Conservation (phyloP, 2,888 invertebrate genomes). For the Phyllotreta cruciferae region DNA sequence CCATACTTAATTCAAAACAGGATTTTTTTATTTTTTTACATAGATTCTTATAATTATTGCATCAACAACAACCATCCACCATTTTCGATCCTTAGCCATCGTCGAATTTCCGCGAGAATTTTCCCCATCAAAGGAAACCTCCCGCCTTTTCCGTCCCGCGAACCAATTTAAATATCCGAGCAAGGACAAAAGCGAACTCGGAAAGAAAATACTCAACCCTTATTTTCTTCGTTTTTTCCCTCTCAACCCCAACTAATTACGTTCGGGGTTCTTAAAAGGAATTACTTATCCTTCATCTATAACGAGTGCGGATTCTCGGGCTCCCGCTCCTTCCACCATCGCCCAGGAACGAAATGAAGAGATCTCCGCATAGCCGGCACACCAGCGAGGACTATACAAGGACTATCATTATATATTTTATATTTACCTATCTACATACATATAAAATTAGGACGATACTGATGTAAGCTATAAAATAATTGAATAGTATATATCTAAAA, state of each 20-base stretch:
- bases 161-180: slow-evolving; percentile 33
- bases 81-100: too few relatives aligned
- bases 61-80: too few relatives aligned
- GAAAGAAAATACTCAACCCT: slow-evolving; percentile 63
- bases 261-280: slow-evolving; percentile 73
- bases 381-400: background rate
- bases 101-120: slow-evolving; percentile 21
- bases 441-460: too few relatives aligned
- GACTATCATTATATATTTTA: background rate
- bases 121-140: slow-evolving; percentile 22
- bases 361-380: slow-evolving; percentile 19
- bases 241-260: slow-evolving; percentile 68
- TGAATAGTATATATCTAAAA: too few relatives aligned
- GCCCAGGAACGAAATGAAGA: slow-evolving; percentile 21
- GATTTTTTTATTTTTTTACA: too few relatives aligned
- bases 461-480: too few relatives aligned
- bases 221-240: slow-evolving; percentile 60
- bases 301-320: slow-evolving; percentile 44
- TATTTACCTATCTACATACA: too few relatives aligned
- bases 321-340: slow-evolving; percentile 25
- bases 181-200: slow-evolving; percentile 39
- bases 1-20: too few relatives aligned
- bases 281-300: slow-evolving; percentile 68
- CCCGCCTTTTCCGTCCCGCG: slow-evolving; percentile 18
- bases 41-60: too few relatives aligned